Conservation (phyloP, 2,113 vertebrate genomes). For the Ornithorhynchus anatinus region DNA sequence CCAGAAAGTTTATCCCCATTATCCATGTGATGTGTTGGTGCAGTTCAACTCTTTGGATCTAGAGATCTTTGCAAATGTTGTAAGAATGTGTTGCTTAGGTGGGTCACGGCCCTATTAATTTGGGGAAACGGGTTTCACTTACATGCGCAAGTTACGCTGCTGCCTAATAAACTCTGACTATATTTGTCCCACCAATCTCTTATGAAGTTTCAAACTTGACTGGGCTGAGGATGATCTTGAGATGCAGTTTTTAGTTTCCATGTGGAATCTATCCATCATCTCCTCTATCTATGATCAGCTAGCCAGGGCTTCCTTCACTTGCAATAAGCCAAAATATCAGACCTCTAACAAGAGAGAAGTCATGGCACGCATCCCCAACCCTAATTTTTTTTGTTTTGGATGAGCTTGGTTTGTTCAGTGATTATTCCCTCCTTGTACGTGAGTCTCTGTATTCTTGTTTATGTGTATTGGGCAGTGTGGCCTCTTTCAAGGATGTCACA, state of each 20-base stretch:
- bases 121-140: not conserved
- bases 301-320: not conserved
- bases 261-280: too few relatives aligned
- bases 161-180: too few relatives aligned
- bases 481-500: too few relatives aligned
- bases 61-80: not conserved
- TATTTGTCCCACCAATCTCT: too few relatives aligned
- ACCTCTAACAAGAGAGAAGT: not conserved
- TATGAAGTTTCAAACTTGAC: too few relatives aligned
- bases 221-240: too few relatives aligned
- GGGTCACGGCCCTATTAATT: not conserved
- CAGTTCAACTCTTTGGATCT: not conserved
- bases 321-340: not conserved
- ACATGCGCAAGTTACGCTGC: not conserved
- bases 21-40: not conserved
- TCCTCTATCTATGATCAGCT: not conserved
- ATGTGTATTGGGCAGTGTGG: slow-evolving; percentile 24
- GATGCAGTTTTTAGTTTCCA: too few relatives aligned
- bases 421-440: slow-evolving; percentile 26
- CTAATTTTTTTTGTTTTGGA: slow-evolving; percentile 11
- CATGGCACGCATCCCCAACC: not conserved
- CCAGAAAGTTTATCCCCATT: too few relatives aligned
- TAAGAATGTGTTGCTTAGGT: not conserved
- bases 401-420: not conserved
- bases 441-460: slow-evolving; percentile 55